Evolutionary conservation across 2,113 vertebrate species (phyloP).

Genomic region (Protobothrops mucrosquamatus): DNA sequence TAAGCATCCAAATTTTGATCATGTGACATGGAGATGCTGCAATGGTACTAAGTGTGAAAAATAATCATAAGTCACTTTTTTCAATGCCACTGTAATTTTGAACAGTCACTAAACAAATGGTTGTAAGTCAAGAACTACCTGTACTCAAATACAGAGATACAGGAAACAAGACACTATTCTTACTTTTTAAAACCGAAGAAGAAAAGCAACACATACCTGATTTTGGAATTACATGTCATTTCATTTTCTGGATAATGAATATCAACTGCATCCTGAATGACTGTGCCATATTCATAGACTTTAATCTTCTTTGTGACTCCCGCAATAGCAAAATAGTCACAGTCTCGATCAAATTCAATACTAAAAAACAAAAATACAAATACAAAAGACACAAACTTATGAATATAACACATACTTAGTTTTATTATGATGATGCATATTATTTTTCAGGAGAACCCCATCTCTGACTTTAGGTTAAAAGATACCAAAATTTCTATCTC

Average conservation of each 20-base stretch:
- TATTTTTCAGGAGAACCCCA: background rate
- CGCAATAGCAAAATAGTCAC: conserved; percentile 99
- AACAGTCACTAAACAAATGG: background rate
- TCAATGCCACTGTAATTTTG: too few species aligned
- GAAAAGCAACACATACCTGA: conserved; percentile 78
- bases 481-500: background rate
- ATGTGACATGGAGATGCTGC: too few species aligned
- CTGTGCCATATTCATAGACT: conserved; percentile 98
- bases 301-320: conserved; percentile 99
- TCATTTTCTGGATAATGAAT: conserved; percentile 99
- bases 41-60: too few species aligned
- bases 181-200: background rate
- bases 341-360: conserved; percentile 99
- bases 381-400: conserved; percentile 6
- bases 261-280: conserved; percentile 98
- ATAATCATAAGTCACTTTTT: too few species aligned
- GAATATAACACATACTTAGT: background rate
- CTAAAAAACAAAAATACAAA: conserved; percentile 63
- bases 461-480: background rate
- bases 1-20: too few species aligned
- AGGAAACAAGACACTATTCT: background rate
- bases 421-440: background rate
- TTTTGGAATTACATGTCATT: conserved; percentile 99
- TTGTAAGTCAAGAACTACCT: background rate
- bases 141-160: background rate